Base-by-base conservation (phyloP, 1,140 invertebrate species). In the Sinonovacula constricta region DNA sequence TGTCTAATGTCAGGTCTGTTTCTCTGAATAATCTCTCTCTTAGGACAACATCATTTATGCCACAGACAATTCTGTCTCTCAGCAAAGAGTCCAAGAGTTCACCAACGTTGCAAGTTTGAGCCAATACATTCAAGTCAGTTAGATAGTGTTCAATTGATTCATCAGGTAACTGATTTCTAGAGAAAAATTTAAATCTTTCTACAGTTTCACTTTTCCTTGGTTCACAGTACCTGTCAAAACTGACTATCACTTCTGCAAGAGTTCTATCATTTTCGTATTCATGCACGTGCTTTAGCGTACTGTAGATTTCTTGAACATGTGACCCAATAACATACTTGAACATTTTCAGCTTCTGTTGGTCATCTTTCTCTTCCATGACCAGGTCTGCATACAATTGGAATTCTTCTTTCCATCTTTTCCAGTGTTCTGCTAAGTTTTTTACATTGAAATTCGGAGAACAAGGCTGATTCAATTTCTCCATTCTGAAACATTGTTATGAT, bases 1-100 rank as follows among this genome's bases (percentile, higher is more conserved):
- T n/a, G n/a, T n/a, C n/a, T n/a, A n/a, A n/a, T 28, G 59, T 62
- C 22, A 62, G 31, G 5, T 62, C 59, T n/a, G 26, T 26, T 62
- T 62, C 59, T 62, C 12, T 62, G 12, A 31, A 62, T 30, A 62
- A 62, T 15, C 31, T 28, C 31, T 12, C 22, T 28, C 59, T 12
- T 15, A 62, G 12, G 31, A 18, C 26, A 14, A 7, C 30, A 28
- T 28, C 59, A 10, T 62, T 26, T 12, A 62, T 26, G 26, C 59
- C 30, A 34, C 59, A 62, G 24, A 26, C 59, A 14, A 26, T 62
- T 34, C 59, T 62, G 30, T 62, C 59, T 33, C 59, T 26, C 7
- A 62, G 15, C 26, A 62, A 22, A 3, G 59, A 62, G 26, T 62
- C 59, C 31, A 12, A 22, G 12, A 62, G 30, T 28, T 26, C 59